A percentile compares a stretch with the other conserved stretches of the same genome.
Evolutionary conservation across 2,797 vertebrate species (phyloP).

Genomic region (Neomorphus geoffroyi): DNA sequence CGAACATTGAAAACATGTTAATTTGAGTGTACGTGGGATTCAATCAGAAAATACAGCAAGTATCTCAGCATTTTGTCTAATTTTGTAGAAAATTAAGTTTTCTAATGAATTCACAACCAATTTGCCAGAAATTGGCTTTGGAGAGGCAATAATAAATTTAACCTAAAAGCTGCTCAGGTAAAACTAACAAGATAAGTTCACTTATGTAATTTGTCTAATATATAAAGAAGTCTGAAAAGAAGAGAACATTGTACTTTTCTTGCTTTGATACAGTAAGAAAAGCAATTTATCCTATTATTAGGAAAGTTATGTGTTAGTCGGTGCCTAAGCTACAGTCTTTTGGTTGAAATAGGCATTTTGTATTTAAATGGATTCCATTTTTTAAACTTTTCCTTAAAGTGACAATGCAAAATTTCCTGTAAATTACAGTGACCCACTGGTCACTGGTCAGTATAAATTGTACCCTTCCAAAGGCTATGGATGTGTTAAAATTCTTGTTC

Average conservation of each 20-base stretch:
- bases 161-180: background rate
- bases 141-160: constrained; percentile 33
- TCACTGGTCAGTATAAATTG: background rate
- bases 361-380: background rate
- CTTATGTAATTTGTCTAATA: background rate
- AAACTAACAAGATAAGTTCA: background rate
- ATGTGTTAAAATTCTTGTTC: background rate
- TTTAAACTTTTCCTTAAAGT: background rate
- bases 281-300: background rate
- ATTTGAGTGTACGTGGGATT: background rate
- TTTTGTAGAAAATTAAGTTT: constrained; percentile 44
- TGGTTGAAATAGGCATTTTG: background rate
- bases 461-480: background rate
- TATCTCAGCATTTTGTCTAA: background rate
- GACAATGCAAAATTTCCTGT: background rate
- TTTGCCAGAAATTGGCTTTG: constrained; percentile 13
- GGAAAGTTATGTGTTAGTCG: background rate
- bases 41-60: background rate
- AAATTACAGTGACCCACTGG: background rate
- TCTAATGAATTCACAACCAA: constrained; percentile 50
- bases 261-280: background rate
- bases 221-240: background rate
- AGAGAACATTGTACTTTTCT: background rate
- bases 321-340: background rate
- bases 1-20: background rate